phyloP scores from a whole-genome alignment of 2,797 vertebrate genomes.

The Tauraco hartlaubi region DNA sequence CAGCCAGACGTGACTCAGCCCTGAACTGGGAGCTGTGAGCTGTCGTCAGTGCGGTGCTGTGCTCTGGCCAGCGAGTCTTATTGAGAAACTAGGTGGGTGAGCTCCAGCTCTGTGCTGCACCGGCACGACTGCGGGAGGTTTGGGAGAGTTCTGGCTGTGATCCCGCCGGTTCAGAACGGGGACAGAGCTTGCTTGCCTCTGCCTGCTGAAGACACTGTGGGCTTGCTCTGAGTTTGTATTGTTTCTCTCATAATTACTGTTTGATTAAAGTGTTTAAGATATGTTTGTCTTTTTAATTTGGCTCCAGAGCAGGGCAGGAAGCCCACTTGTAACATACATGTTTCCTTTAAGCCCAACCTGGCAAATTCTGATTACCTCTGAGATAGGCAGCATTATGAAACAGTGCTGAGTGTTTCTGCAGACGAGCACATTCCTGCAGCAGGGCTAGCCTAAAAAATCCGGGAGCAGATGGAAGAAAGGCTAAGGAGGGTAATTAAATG shows the following conservation, averaged over 20 bases:
- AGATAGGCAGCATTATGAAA: slow-evolving; percentile 17
- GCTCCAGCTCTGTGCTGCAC: neutral
- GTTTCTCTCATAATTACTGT: slow-evolving; percentile 38
- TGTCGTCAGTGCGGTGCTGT: neutral
- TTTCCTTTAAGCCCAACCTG: slow-evolving; percentile 32
- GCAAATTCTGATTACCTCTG: slow-evolving; percentile 11
- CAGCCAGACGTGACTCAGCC: slow-evolving; percentile 60
- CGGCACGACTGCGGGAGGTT: neutral
- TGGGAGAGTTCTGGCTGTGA: slow-evolving; percentile 28
- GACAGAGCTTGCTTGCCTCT: slow-evolving; percentile 45
- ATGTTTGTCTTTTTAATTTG: slow-evolving; percentile 46
- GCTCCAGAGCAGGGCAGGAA: neutral
- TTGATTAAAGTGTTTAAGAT: slow-evolving; percentile 31
- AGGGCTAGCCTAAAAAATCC: slow-evolving; percentile 25
- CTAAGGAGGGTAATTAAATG: slow-evolving; percentile 14
- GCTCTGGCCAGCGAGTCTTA: neutral
- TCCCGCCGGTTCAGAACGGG: neutral
- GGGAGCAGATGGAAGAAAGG: slow-evolving; percentile 39
- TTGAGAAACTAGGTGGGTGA: neutral
- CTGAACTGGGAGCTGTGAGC: slow-evolving; percentile 26
- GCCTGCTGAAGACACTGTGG: slow-evolving; percentile 2
- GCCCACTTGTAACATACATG: neutral
- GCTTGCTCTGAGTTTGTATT: slow-evolving; percentile 21
- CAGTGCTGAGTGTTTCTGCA: slow-evolving; percentile 29
- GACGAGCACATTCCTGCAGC: slow-evolving; percentile 42